These are phyloP conservation scores for Goniozus legneri DNA, from an alignment of 1,140 invertebrate genomes.

Conservation along the genomic window DNA sequence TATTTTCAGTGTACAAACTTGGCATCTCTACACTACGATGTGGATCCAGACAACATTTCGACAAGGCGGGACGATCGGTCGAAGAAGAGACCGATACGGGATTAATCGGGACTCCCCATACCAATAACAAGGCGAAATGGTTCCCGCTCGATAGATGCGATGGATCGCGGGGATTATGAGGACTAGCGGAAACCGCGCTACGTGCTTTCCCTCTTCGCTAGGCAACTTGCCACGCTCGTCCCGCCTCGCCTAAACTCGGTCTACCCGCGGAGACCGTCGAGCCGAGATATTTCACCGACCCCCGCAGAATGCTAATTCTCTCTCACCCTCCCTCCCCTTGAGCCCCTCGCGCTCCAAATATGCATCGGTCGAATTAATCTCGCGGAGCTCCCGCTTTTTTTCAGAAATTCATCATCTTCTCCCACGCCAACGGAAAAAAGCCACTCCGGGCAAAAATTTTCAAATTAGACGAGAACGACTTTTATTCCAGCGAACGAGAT, in stretches of 20 bases:
- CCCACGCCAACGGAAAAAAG: too few relatives aligned
- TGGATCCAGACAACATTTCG: slow-evolving; percentile 7
- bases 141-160: slow-evolving; percentile 8
- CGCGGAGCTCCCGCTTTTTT: too few relatives aligned
- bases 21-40: neutral
- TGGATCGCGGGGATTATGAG: slow-evolving; percentile 12
- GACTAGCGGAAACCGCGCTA: slow-evolving; percentile 11
- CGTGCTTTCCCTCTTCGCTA: slow-evolving; percentile 8
- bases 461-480: too few relatives aligned
- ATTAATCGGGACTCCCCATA: slow-evolving; percentile 17
- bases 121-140: slow-evolving; percentile 13
- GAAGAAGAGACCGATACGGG: too few relatives aligned
- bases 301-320: neutral
- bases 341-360: neutral
- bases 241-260: slow-evolving; percentile 18
- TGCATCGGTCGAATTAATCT: too few relatives aligned
- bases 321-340: neutral
- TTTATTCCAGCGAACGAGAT: too few relatives aligned
- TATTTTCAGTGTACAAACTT: neutral
- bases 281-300: slow-evolving; percentile 20
- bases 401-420: too few relatives aligned
- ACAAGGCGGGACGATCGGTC: too few relatives aligned
- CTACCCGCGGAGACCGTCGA: slow-evolving; percentile 11
- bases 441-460: too few relatives aligned
- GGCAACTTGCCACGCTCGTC: slow-evolving; percentile 27